phyloP scores from a whole-genome alignment of 2,113 vertebrate species.

The Pedetes capensis region DNA sequence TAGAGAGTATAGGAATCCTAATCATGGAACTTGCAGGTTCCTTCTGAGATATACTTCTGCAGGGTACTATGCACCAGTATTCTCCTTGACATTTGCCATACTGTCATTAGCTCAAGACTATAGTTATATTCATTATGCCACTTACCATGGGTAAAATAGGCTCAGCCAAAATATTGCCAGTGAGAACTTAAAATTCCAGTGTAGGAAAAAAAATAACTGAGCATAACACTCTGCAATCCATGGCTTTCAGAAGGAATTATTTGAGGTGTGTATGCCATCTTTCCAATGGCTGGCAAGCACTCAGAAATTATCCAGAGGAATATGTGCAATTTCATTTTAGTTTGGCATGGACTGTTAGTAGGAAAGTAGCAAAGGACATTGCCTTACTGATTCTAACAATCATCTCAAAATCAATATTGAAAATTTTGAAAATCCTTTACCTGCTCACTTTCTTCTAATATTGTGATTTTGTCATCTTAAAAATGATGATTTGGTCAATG shows the following conservation, averaged over 20 bases:
- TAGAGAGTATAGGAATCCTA: accelerated
- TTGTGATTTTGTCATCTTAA: background rate
- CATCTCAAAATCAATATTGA: background rate
- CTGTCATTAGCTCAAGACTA: too few relatives aligned
- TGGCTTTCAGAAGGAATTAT: background rate
- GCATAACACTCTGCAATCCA: accelerated
- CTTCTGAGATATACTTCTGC: background rate
- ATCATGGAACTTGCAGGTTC: background rate
- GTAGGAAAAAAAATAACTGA: background rate
- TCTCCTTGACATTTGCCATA: background rate
- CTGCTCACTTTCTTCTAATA: background rate
- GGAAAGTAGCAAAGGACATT: background rate
- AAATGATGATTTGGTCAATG: background rate
- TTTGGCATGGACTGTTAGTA: background rate
- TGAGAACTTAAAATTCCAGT: background rate
- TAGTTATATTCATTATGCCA: accelerated
- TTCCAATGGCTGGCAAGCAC: background rate
- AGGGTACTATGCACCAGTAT: background rate
- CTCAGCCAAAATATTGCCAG: background rate
- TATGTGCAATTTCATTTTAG: too few relatives aligned
- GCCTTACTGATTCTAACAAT: background rate
- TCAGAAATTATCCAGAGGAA: background rate
- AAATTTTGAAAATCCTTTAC: too few relatives aligned
- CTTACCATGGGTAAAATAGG: background rate
- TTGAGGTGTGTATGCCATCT: accelerated